Base-by-base conservation (phyloP, 2,888 invertebrate genomes). In the Desoria tigrina region DNA sequence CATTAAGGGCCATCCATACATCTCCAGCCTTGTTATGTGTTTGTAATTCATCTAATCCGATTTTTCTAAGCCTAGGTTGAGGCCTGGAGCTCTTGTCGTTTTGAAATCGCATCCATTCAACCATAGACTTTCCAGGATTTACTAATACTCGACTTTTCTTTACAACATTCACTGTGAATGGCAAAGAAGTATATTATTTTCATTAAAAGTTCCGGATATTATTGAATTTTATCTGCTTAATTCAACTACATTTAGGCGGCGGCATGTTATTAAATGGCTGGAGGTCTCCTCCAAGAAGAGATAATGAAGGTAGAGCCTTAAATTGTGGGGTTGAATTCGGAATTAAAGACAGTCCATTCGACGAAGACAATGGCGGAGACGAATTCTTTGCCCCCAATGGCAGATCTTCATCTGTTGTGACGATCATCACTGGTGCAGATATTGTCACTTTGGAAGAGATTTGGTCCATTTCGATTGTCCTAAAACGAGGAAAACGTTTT, bases 1-100 rank as follows among this genome's bases (percentile, higher is more conserved):
- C 69, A 37, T 65, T 62, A 11, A 74, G 55, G 9, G 70, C 74
- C 70, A 74, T 71, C 74, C 74, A 74, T 32, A 63, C 61, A 49
- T 73, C 71, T 14, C 64, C 53, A 18, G 64, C 54, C 28, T 42
- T 65, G 61, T 65, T 58, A 59, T 74, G 74, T n/a, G 39, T 53
- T 28, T 57, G 59, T 26, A 72, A 56, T 65, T 74, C 74, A 1
- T 71, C 68, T 1, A 58, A 49, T 3, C 69, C 67, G 28, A 72
- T 72, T 63, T 67, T 66, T 37, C 61, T 60, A 3, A 69, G 32
- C 14, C 56, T 67, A 9, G 59, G 24, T 2, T 56, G 53, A 16
- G 61, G 27, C 7, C 24, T n/a, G 16, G 58, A 42, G 11, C 26
- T 54, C 27, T 62, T 63, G 27, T 37, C 45, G 16, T 42, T 27